Evolutionary conservation across 2,888 invertebrate genomes (phyloP).

Genomic region (Diaphora mendica): DNA sequence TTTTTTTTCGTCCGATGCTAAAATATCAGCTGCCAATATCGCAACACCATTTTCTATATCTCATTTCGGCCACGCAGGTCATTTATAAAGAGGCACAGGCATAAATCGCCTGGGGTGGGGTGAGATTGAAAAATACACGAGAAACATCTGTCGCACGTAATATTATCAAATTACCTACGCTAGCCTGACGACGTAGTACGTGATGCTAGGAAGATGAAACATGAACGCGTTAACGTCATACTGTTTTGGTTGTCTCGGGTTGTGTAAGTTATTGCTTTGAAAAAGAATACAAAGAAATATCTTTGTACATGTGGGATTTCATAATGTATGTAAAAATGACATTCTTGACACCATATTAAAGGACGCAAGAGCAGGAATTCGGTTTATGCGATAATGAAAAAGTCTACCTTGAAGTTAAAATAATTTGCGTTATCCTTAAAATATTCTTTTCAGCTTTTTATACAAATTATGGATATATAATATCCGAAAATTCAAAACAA

Average conservation of each 20-base stretch:
- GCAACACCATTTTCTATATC: slow-evolving; percentile 45
- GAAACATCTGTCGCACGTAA: slow-evolving; percentile 75
- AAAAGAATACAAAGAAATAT: background rate
- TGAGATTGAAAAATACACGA: slow-evolving; percentile 72
- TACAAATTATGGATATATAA: background rate
- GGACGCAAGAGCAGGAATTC: background rate
- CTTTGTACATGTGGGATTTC: background rate
- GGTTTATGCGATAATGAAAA: background rate
- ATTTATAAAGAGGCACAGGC: slow-evolving; percentile 49
- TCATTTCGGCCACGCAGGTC: slow-evolving; percentile 53
- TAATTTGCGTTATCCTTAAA: background rate
- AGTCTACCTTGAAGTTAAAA: background rate
- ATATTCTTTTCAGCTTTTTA: background rate
- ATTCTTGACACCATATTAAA: background rate
- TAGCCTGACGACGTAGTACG: slow-evolving; percentile 68
- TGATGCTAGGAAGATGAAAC: slow-evolving; percentile 63
- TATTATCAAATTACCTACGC: slow-evolving; percentile 73
- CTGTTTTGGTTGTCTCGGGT: slow-evolving; percentile 35
- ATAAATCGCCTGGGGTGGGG: slow-evolving; percentile 52
- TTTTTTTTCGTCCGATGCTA: slow-evolving; percentile 23
- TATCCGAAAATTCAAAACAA: background rate
- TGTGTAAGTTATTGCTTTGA: slow-evolving; percentile 2
- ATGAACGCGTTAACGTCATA: slow-evolving; percentile 42
- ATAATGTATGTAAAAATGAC: background rate
- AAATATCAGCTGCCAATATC: slow-evolving; percentile 44